Percentiles rank a stretch among this genome's conserved stretches.
phyloP scores from a whole-genome alignment of 2,797 vertebrate genomes.

The Bucorvus abyssinicus region DNA sequence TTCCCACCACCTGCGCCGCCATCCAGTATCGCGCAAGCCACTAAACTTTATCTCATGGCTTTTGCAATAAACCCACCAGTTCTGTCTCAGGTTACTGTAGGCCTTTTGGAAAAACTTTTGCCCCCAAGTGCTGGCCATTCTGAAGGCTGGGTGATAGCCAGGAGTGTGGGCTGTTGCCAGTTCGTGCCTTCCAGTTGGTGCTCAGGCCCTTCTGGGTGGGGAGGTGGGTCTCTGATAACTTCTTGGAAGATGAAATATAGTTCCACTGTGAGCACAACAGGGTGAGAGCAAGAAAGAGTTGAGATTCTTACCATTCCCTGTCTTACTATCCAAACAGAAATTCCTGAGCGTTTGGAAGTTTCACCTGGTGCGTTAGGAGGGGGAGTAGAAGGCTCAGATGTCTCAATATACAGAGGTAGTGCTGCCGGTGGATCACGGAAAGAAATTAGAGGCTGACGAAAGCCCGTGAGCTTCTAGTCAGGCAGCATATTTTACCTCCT shows the following conservation, averaged over 20 bases:
- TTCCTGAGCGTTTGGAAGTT: background rate
- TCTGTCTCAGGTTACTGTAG: background rate
- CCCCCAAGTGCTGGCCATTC: background rate
- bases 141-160: background rate
- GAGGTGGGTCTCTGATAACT: background rate
- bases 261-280: background rate
- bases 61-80: background rate
- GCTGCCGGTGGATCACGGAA: background rate
- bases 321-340: background rate
- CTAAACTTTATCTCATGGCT: background rate
- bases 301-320: accelerated
- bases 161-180: background rate
- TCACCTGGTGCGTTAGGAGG: background rate
- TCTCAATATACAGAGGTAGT: background rate
- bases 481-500: background rate
- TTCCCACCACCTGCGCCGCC: background rate
- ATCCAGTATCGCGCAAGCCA: background rate
- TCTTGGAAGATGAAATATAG: background rate
- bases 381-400: background rate
- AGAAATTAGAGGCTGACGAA: background rate
- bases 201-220: background rate
- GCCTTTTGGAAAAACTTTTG: no score
- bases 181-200: background rate
- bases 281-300: no score
- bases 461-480: background rate